phyloP scores from a whole-genome alignment of 1,140 invertebrate genomes.

The Vollenhovia emeryi region DNA sequence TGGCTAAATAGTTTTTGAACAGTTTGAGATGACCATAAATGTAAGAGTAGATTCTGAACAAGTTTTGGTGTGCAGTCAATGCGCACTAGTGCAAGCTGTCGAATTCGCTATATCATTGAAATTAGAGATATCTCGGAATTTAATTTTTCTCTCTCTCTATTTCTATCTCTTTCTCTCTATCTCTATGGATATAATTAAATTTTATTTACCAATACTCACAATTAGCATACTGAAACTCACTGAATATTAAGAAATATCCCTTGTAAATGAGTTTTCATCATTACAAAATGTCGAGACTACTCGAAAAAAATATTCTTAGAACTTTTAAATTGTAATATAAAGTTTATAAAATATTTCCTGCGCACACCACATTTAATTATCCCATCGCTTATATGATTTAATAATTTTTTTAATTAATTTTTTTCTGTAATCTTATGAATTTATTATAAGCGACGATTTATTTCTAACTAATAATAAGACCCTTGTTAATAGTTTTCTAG shows the following conservation, averaged over 20 bases:
- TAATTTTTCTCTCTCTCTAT: neutral
- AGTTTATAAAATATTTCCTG: neutral
- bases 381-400: neutral
- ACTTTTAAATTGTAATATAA: neutral
- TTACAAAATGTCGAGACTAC: neutral
- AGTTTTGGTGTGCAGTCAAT: too few species aligned
- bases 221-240: neutral
- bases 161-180: too few species aligned
- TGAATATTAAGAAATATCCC: neutral
- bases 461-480: slow-evolving; percentile 1
- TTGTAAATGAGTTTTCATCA: neutral
- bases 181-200: neutral
- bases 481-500: slow-evolving; percentile 17
- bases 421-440: neutral
- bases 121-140: neutral
- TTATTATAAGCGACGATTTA: neutral
- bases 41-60: too few species aligned
- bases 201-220: neutral
- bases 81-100: too few species aligned
- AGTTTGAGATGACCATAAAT: too few species aligned
- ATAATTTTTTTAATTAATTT: neutral
- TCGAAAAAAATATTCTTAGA: neutral
- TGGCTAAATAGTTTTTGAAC: too few species aligned
- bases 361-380: neutral
- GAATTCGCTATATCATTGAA: too few species aligned